A percentile compares a stretch with the other conserved stretches of the same genome.
Conservation (phyloP, 2,113 vertebrate species). For the Riparia riparia region DNA sequence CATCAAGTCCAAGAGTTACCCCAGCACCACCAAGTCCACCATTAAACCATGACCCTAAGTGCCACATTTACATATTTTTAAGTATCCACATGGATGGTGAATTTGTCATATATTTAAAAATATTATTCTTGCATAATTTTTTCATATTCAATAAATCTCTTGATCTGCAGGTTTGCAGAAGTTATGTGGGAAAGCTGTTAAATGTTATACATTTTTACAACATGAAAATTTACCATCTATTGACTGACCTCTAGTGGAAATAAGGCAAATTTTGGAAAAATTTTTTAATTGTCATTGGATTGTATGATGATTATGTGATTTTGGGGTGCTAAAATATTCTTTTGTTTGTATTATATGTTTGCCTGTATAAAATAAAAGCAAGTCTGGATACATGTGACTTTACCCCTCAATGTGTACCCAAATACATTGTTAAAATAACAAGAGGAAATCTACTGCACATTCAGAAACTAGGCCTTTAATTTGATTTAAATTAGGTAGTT, state of each 20-base stretch:
- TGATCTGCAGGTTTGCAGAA: not conserved
- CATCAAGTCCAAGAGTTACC: not conserved
- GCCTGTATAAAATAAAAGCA: not conserved
- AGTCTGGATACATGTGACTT: not conserved
- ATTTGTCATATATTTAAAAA: not conserved
- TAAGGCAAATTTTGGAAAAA: not conserved
- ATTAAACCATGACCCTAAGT: not conserved
- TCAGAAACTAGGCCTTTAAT: not conserved
- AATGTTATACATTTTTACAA: not conserved
- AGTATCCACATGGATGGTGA: not conserved
- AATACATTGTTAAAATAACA: not conserved
- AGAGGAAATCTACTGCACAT: not conserved
- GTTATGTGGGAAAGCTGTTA: not conserved
- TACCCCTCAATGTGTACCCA: not conserved
- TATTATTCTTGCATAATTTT: not conserved
- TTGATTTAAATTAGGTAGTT: not conserved
- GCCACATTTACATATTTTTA: not conserved
- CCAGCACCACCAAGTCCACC: not conserved
- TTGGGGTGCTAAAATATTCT: not conserved
- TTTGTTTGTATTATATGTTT: not conserved
- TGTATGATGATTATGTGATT: not conserved
- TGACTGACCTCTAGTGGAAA: conserved; percentile 66
- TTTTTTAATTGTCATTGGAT: not conserved
- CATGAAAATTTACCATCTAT: not conserved
- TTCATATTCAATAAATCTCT: not conserved